Evolutionary conservation across 2,888 invertebrate genomes (phyloP).

Genomic region (Biston stratarius): DNA sequence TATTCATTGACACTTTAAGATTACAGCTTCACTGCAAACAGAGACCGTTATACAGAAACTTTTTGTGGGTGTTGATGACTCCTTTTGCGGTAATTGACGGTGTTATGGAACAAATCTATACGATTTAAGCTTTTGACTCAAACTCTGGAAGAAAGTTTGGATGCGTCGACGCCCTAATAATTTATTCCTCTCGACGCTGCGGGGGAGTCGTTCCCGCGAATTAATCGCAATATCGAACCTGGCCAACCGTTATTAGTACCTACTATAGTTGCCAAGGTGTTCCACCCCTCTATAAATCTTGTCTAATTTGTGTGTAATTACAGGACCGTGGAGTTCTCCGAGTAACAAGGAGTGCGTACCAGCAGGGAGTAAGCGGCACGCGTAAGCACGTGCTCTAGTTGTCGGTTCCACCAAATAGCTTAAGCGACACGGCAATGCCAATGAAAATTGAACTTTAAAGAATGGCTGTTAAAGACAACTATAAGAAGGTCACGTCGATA

Average conservation of each 20-base stretch:
- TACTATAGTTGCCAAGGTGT: conserved; percentile 85
- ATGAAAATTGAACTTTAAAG: conserved; percentile 50
- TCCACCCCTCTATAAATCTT: conserved; percentile 86
- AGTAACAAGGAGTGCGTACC: conserved; percentile 85
- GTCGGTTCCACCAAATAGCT: conserved; percentile 47
- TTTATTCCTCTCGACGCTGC: conserved; percentile 54
- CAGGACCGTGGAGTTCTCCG: conserved; percentile 81
- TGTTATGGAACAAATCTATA: conserved; percentile 32
- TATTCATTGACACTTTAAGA: conserved; percentile 37
- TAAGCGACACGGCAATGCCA: conserved; percentile 42
- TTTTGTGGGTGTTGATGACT: conserved; percentile 20
- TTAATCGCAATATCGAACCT: conserved; percentile 82
- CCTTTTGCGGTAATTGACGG: conserved; percentile 30
- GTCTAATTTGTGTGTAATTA: conserved; percentile 87
- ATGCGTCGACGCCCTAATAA: conserved; percentile 45
- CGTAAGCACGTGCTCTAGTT: conserved; percentile 77
- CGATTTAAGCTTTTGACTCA: conserved; percentile 32
- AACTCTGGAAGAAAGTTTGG: conserved; percentile 36
- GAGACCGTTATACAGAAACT: conserved; percentile 23
- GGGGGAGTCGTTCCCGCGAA: conserved; percentile 67
- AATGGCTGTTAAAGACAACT: conserved; percentile 30
- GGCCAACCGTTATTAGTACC: conserved; percentile 84
- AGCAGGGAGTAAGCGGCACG: conserved; percentile 82
- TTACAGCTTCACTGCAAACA: conserved; percentile 38
- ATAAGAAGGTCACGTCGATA: conserved; percentile 32